These are phyloP conservation scores for Merodon equestris DNA, from an alignment of 2,888 invertebrate genomes.

Conservation along the genomic window DNA sequence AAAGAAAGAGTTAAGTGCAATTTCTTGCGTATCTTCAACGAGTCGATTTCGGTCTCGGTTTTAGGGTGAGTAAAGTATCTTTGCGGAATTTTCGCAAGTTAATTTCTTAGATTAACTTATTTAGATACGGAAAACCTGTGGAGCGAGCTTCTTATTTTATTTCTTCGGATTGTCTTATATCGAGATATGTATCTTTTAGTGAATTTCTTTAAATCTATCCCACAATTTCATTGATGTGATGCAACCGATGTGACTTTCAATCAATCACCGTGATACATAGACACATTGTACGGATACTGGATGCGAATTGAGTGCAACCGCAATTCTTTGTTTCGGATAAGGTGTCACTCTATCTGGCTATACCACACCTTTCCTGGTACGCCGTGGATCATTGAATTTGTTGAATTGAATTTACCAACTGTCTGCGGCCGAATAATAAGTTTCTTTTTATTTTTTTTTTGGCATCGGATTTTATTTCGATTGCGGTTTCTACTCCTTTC, in stretches of 20 bases:
- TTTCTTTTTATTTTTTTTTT: not conserved
- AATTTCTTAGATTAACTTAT: conserved; percentile 67
- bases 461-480: conserved; percentile 62
- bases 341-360: conserved; percentile 47
- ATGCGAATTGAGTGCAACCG: conserved; percentile 32
- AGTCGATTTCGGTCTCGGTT: no score
- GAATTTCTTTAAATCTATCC: conserved; percentile 12
- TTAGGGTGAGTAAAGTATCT: conserved; percentile 30
- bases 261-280: conserved; percentile 47
- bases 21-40: not conserved
- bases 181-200: conserved; percentile 40
- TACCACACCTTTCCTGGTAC: conserved; percentile 32
- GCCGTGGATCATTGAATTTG: conserved; percentile 57
- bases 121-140: conserved; percentile 36
- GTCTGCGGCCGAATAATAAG: conserved; percentile 62
- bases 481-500: conserved; percentile 50
- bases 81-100: conserved; percentile 60
- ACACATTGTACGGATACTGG: not conserved
- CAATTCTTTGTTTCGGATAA: conserved; percentile 60
- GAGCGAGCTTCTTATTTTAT: not conserved
- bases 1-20: conserved; percentile 62
- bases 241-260: conserved; percentile 56
- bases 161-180: no score
- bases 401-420: conserved; percentile 58
- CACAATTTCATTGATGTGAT: conserved; percentile 22